These are phyloP conservation scores for Odocoileus hemionus DNA, from an alignment of 2,113 vertebrate species.

Conservation along the genomic window DNA sequence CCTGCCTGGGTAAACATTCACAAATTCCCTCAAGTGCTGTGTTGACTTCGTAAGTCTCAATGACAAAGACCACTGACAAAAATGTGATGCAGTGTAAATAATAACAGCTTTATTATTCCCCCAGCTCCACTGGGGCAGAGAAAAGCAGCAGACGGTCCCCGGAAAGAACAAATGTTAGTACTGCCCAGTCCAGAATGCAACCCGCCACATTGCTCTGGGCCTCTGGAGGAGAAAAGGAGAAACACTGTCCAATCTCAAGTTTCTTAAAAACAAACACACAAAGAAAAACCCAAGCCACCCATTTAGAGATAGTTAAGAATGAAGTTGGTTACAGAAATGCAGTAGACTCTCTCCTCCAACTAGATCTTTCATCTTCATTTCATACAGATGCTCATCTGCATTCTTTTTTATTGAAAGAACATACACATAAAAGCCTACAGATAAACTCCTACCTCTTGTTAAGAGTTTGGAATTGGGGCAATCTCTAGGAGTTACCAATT, in stretches of 20 bases:
- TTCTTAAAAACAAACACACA: constrained; percentile 21
- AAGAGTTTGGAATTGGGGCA: neutral
- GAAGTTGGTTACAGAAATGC: neutral
- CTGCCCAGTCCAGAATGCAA: constrained; percentile 7
- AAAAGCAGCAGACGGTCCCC: constrained; percentile 55
- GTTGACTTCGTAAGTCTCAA: constrained; percentile 40
- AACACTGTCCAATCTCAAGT: neutral
- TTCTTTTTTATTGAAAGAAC: neutral
- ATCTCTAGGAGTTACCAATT: neutral
- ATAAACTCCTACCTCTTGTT: neutral
- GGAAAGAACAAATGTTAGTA: constrained; percentile 59
- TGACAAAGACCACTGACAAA: constrained; percentile 52
- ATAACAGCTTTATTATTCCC: constrained; percentile 68
- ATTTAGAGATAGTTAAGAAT: neutral
- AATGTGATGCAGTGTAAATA: constrained; percentile 30
- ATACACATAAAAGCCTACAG: neutral
- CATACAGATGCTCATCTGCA: neutral
- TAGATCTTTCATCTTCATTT: neutral
- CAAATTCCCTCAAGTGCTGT: neutral
- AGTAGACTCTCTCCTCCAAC: neutral
- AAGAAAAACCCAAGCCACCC: neutral
- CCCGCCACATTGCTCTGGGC: constrained; percentile 12
- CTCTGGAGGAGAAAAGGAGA: neutral
- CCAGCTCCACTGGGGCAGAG: constrained; percentile 64
- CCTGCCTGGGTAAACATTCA: neutral